A percentile compares a stretch with the other conserved stretches of the same genome.
These are phyloP conservation scores for Jaculus jaculus DNA, from an alignment of 2,113 vertebrate genomes.

Conservation along the genomic window DNA sequence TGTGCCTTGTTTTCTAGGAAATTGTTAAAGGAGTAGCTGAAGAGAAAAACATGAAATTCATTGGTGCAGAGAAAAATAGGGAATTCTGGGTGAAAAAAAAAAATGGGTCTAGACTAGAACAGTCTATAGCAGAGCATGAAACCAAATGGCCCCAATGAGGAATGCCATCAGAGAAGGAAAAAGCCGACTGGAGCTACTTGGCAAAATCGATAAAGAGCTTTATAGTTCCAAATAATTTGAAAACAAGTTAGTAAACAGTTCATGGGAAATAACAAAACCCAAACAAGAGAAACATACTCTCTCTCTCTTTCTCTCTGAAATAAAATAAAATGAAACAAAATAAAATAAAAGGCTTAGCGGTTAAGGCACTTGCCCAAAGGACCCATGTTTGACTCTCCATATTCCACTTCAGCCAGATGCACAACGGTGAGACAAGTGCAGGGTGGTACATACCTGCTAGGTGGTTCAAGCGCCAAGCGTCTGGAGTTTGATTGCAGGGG, in stretches of 20 bases:
- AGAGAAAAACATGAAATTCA: not conserved
- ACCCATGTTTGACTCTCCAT: no score
- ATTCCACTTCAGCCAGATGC: no score
- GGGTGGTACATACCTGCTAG: no score
- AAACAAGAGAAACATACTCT: not conserved
- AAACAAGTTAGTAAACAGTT: not conserved
- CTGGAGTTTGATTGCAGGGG: no score
- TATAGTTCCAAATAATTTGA: not conserved
- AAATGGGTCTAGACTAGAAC: not conserved
- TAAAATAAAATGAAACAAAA: no score
- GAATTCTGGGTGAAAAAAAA: not conserved
- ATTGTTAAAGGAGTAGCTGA: not conserved
- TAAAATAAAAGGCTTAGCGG: no score
- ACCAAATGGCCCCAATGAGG: not conserved
- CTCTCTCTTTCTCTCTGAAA: no score
- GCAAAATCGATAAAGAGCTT: not conserved
- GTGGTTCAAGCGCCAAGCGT: no score
- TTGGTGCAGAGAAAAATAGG: not conserved
- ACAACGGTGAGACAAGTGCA: no score
- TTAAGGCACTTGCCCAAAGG: no score
- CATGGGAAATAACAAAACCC: not conserved
- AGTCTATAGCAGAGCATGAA: not conserved
- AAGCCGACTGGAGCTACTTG: not conserved
- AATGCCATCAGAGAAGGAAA: not conserved
- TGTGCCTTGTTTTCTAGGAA: not conserved